A percentile compares a stretch with the other conserved stretches of the same genome.
These are phyloP conservation scores for Lepidotrigona ventralis DNA, from an alignment of 1,140 invertebrate species.

Conservation along the genomic window DNA sequence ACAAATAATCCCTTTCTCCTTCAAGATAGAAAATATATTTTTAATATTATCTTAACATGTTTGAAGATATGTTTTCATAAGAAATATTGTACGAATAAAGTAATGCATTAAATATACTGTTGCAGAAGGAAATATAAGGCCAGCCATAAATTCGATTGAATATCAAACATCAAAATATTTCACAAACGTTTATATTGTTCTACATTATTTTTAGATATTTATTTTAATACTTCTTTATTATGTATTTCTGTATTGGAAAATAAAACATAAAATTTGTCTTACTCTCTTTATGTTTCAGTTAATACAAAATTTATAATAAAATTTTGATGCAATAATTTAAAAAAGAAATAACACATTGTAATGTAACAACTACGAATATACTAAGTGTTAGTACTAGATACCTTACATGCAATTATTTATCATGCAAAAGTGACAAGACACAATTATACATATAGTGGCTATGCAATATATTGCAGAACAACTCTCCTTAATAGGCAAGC, in stretches of 20 bases:
- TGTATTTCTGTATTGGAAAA: background rate
- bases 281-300: background rate
- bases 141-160: background rate
- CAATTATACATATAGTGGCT: background rate
- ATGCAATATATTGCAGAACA: constrained; percentile 13
- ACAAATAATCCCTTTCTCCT: background rate
- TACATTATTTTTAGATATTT: background rate
- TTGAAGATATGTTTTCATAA: background rate
- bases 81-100: background rate
- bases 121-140: background rate
- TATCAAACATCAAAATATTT: background rate
- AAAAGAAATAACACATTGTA: background rate
- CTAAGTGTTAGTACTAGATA: constrained; percentile 3
- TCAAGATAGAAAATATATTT: constrained; percentile 4
- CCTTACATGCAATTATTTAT: constrained; percentile 27
- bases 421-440: constrained; percentile 34
- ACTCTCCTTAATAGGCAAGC: constrained; percentile 52
- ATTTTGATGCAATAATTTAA: background rate
- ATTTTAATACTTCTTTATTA: background rate
- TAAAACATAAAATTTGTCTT: background rate
- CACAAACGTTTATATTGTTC: background rate
- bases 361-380: background rate
- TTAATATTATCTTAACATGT: background rate
- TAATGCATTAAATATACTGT: background rate
- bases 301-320: background rate